These are phyloP conservation scores for Anguilla marmorata DNA, from an alignment of 2,797 vertebrate genomes.

Conservation along the genomic window DNA sequence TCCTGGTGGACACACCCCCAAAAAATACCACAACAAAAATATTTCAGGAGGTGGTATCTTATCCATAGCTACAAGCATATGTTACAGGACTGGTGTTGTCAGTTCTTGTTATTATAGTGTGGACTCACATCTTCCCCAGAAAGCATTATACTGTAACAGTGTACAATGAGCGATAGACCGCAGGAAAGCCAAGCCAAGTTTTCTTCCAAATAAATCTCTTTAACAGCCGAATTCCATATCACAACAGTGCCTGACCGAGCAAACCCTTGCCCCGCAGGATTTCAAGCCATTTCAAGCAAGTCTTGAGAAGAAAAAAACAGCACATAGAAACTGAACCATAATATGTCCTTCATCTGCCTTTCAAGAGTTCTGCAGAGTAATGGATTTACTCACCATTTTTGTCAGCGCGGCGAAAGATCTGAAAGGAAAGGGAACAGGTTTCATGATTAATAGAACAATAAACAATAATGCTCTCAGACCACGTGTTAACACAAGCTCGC, in stretches of 20 bases:
- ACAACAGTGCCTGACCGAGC: background rate
- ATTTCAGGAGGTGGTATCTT: background rate
- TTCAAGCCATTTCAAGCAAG: background rate
- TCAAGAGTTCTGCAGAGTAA: background rate
- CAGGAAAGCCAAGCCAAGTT: background rate
- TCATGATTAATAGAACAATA: background rate
- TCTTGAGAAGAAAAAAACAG: background rate
- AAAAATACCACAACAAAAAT: background rate
- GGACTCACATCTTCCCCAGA: background rate
- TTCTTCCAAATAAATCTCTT: background rate
- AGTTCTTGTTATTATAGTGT: background rate
- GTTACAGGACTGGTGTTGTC: background rate
- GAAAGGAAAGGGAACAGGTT: conserved; percentile 59
- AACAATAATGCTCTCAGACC: background rate
- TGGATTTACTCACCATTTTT: conserved; percentile 88
- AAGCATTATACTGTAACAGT: background rate
- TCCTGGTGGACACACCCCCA: background rate
- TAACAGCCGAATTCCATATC: background rate
- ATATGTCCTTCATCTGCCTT: background rate
- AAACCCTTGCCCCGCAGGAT: background rate
- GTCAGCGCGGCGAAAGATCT: conserved; percentile 97
- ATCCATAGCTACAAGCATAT: background rate
- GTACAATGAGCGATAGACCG: background rate
- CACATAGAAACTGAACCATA: background rate
- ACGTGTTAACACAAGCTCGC: background rate